These are phyloP conservation scores for Grantiella picta DNA, from an alignment of 2,113 vertebrate genomes.

Conservation along the genomic window DNA sequence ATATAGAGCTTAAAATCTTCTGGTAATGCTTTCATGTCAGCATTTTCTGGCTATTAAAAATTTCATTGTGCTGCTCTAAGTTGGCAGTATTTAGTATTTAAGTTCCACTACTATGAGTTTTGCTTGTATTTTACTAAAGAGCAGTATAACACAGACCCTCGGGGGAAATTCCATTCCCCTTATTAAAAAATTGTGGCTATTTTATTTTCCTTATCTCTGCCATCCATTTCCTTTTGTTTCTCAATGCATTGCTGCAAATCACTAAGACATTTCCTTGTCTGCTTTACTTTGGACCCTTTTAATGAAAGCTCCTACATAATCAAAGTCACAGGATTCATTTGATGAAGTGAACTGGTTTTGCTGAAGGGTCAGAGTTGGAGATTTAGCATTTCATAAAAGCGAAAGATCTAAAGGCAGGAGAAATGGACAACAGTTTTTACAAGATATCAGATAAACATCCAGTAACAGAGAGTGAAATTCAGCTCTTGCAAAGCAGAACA, in stretches of 20 bases:
- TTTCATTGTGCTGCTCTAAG: background rate
- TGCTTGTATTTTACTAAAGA: background rate
- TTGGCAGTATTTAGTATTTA: conserved; percentile 5
- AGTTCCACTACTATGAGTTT: background rate
- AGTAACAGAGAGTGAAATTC: conserved; percentile 42
- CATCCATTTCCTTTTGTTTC: conserved; percentile 58
- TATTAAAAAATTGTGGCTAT: conserved; percentile 47
- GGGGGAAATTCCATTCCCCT: conserved; percentile 17
- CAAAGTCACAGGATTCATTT: conserved; percentile 58
- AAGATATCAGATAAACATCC: conserved; percentile 65
- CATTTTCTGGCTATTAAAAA: background rate
- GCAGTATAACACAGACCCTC: background rate
- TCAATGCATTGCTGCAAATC: conserved; percentile 47
- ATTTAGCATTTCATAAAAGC: conserved; percentile 55
- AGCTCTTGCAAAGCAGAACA: conserved; percentile 38
- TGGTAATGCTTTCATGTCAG: background rate
- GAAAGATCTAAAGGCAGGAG: conserved; percentile 59
- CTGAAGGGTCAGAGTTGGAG: conserved; percentile 56
- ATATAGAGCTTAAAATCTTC: background rate
- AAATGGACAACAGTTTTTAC: conserved; percentile 64
- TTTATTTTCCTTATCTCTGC: conserved; percentile 63
- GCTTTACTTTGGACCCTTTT: conserved; percentile 55
- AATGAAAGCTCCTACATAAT: conserved; percentile 47
- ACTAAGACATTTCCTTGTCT: conserved; percentile 56
- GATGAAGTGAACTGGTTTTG: conserved; percentile 33